phyloP scores from a whole-genome alignment of 2,113 vertebrate species.

The Corythornis madagascariensis region DNA sequence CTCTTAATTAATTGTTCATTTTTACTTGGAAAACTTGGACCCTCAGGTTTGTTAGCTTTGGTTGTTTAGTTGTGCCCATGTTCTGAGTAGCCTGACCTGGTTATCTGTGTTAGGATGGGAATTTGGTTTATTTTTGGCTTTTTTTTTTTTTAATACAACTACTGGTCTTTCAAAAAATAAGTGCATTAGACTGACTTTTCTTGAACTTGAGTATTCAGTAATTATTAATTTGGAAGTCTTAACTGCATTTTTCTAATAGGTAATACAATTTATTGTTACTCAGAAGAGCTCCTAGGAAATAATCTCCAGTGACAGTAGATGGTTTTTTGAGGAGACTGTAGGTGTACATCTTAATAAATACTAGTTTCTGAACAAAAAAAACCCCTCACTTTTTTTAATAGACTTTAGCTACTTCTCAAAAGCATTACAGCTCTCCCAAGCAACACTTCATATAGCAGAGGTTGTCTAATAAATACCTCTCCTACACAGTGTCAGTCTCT shows the following conservation, averaged over 20 bases:
- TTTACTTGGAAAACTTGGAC: neutral
- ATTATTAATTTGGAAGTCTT: neutral
- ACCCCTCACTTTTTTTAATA: neutral
- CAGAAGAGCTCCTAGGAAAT: neutral
- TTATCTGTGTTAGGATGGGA: neutral
- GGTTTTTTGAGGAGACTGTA: conserved; percentile 26
- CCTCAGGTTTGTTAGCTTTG: neutral
- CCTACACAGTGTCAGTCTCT: neutral
- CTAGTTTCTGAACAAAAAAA: neutral
- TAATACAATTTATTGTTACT: neutral
- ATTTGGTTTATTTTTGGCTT: too few species aligned
- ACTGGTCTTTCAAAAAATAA: neutral
- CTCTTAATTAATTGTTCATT: neutral
- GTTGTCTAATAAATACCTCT: neutral
- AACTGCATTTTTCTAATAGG: neutral
- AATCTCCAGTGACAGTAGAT: neutral
- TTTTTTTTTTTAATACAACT: neutral
- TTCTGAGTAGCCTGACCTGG: neutral
- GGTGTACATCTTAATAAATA: conserved; percentile 4
- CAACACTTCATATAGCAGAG: neutral
- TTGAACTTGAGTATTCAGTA: neutral
- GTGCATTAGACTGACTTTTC: neutral
- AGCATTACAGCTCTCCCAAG: neutral
- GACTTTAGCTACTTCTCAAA: neutral
- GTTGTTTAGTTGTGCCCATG: neutral